Conservation (phyloP, 1,140 invertebrate species). For the Pogonus chalceus region DNA sequence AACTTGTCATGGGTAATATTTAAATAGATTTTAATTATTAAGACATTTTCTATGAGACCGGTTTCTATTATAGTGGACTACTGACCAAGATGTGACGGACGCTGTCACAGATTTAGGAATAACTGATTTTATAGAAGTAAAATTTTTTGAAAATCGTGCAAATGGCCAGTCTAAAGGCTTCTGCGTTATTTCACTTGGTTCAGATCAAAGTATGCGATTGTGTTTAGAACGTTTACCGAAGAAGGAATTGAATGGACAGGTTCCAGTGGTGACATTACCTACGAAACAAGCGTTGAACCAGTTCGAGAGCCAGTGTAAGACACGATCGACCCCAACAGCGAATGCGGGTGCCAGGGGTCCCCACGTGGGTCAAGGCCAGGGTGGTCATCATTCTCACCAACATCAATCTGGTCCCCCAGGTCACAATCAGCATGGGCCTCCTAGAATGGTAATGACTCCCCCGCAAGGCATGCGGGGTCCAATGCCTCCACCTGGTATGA, state of each 20-base stretch:
- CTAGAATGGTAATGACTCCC: slow-evolving; percentile 57
- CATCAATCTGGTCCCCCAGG: slow-evolving; percentile 41
- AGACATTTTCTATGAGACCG: slow-evolving; percentile 23
- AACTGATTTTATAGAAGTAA: slow-evolving; percentile 91
- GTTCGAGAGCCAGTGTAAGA: slow-evolving; percentile 87
- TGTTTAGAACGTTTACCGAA: slow-evolving; percentile 89
- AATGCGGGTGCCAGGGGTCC: slow-evolving; percentile 35
- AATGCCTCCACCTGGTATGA: slow-evolving; percentile 56
- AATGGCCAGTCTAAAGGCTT: slow-evolving; percentile 99
- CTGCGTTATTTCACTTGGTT: slow-evolving; percentile 84
- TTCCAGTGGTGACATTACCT: slow-evolving; percentile 86
- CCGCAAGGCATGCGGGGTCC: slow-evolving; percentile 51
- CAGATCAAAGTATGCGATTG: slow-evolving; percentile 79
- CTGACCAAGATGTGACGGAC: slow-evolving; percentile 90
- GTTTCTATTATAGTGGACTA: slow-evolving; percentile 78
- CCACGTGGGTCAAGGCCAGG: slow-evolving; percentile 40
- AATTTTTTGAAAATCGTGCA: slow-evolving; percentile 98
- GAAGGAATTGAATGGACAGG: slow-evolving; percentile 91
- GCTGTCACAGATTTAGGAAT: slow-evolving; percentile 79
- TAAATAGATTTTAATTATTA: neutral
- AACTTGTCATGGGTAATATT: slow-evolving; percentile 77
- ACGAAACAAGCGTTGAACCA: slow-evolving; percentile 75
- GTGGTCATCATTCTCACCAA: slow-evolving; percentile 41
- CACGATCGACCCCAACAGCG: slow-evolving; percentile 64
- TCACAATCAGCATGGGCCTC: slow-evolving; percentile 46